A percentile compares a stretch with the other conserved stretches of the same genome.
Conservation (phyloP, 2,113 vertebrate genomes). For the Hirundichthys speculiger region DNA sequence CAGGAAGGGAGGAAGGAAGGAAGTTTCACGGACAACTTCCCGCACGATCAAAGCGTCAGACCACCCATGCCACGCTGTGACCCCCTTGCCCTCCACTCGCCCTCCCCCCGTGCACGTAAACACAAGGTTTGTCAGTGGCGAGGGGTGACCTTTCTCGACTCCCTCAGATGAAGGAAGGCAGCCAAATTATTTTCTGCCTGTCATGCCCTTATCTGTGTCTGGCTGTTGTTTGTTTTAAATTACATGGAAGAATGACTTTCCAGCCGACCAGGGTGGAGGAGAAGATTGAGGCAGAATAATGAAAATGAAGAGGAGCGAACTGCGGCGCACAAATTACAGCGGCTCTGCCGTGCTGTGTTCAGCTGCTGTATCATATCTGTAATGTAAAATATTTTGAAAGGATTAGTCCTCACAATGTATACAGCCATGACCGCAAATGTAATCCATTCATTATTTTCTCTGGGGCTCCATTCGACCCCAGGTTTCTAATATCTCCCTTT, state of each 20-base stretch:
- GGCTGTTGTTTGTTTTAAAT: slow-evolving; percentile 77
- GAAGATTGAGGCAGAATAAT: slow-evolving; percentile 62
- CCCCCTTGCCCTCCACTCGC: slow-evolving; percentile 30
- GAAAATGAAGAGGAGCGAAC: slow-evolving; percentile 56
- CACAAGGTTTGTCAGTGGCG: slow-evolving; percentile 48
- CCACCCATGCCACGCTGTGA: slow-evolving; percentile 37
- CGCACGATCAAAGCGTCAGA: slow-evolving; percentile 60
- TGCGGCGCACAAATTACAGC: slow-evolving; percentile 30
- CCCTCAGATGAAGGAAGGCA: slow-evolving; percentile 63
- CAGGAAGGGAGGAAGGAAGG: slow-evolving; percentile 33
- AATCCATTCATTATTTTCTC: slow-evolving; percentile 49
- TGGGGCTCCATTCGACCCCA: slow-evolving; percentile 21
- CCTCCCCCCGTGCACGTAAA: slow-evolving; percentile 42
- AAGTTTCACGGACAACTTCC: slow-evolving; percentile 55
- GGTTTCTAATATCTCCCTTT: slow-evolving; percentile 33
- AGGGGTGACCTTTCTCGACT: slow-evolving; percentile 71
- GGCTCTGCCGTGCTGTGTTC: slow-evolving; percentile 37
- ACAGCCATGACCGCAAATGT: slow-evolving; percentile 42
- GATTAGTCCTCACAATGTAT: slow-evolving; percentile 53
- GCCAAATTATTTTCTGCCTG: slow-evolving; percentile 63
- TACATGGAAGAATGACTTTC: slow-evolving; percentile 65
- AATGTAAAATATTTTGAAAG: slow-evolving; percentile 64
- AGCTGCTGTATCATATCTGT: slow-evolving; percentile 48
- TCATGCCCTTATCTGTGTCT: slow-evolving; percentile 70
- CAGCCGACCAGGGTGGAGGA: slow-evolving; percentile 35